A percentile compares a stretch with the other conserved stretches of the same genome.
phyloP scores from a whole-genome alignment of 1,140 invertebrate species.

The Bombus polaris region DNA sequence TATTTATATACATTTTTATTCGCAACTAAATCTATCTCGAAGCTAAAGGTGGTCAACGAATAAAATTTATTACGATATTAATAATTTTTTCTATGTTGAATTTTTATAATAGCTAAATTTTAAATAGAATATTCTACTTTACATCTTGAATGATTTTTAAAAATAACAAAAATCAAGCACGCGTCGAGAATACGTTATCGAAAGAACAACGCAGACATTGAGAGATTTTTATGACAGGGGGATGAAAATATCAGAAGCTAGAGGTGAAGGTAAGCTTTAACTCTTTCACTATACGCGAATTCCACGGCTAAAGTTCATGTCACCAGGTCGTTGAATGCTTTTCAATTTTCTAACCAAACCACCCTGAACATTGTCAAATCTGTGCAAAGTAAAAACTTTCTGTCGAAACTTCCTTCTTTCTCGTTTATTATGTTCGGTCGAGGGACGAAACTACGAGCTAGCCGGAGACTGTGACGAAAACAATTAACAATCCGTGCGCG shows the following conservation, averaged over 20 bases:
- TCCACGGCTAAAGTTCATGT: background rate
- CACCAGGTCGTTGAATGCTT: background rate
- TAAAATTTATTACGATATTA: background rate
- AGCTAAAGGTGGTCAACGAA: background rate
- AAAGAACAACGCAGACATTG: background rate
- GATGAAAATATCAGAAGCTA: no score
- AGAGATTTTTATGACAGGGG: background rate
- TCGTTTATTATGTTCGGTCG: background rate
- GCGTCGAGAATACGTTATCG: background rate
- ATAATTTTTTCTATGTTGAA: background rate
- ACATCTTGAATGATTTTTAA: background rate
- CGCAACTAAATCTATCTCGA: background rate
- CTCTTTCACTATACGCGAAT: background rate
- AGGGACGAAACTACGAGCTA: background rate
- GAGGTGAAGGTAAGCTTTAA: background rate
- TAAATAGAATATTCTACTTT: background rate
- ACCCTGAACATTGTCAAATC: background rate
- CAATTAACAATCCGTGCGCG: constrained; percentile 13
- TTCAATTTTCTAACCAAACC: background rate
- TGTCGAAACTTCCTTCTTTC: background rate
- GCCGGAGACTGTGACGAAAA: constrained; percentile 5
- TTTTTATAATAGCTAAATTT: background rate
- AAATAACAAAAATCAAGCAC: background rate
- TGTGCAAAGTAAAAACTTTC: background rate
- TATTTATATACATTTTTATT: background rate